Percentiles rank a stretch among this genome's conserved stretches.
phyloP scores from a whole-genome alignment of 2,797 vertebrate species.

The Odontamblyopus lacepedii region DNA sequence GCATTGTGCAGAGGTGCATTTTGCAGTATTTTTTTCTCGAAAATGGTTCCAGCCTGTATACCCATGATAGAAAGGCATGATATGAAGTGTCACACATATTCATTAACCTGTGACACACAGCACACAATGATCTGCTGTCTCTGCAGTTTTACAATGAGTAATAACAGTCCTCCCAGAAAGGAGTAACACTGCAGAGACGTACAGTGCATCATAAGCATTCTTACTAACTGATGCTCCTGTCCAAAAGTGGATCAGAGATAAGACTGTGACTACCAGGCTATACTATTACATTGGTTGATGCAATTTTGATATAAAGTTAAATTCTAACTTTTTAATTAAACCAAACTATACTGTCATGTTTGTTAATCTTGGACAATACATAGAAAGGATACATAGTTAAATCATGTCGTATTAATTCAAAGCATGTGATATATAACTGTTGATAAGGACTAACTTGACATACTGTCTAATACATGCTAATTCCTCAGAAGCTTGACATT shows the following conservation, averaged over 20 bases:
- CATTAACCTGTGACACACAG: conserved; percentile 31
- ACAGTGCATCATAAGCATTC: conserved; percentile 33
- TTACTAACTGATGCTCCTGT: neutral
- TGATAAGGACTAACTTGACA: conserved; percentile 21
- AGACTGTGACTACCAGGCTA: no score
- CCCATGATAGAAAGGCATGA: conserved; percentile 33
- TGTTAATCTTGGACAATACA: neutral
- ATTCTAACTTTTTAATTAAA: conserved; percentile 17
- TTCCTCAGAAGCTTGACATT: conserved; percentile 32
- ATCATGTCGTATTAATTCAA: conserved; percentile 15
- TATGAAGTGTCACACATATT: conserved; percentile 24
- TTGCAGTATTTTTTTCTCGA: conserved; percentile 27
- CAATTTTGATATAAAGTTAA: neutral
- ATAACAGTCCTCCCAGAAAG: conserved; percentile 57
- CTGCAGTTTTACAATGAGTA: conserved; percentile 59
- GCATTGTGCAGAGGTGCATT: conserved; percentile 26
- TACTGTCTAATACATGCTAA: conserved; percentile 25
- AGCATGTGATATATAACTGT: conserved; percentile 30
- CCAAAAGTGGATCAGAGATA: neutral
- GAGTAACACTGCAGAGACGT: conserved; percentile 29
- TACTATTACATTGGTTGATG: no score
- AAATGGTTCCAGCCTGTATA: conserved; percentile 29
- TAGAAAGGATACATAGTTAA: neutral
- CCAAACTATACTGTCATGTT: neutral
- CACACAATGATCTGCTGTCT: conserved; percentile 33